Evolutionary conservation across 2,888 invertebrate genomes (phyloP), one percentile per base, ranked within the genome.

Genomic region (Hoplodrina ambigua): DNA sequence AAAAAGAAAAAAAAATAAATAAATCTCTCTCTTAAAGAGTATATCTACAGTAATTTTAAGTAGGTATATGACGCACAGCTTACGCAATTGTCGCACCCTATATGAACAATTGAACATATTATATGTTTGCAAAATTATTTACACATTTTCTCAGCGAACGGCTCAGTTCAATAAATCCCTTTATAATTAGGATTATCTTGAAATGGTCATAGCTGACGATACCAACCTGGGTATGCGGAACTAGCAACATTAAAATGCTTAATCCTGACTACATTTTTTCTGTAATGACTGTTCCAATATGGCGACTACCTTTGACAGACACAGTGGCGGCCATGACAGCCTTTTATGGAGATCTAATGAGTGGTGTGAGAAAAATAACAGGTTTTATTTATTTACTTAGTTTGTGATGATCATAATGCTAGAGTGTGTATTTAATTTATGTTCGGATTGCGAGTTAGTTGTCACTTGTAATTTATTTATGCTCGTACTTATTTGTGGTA

Each of bases 291-390:
- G 66, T 30, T 62, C 85, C 46, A 78, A 89, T 83, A 90, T 84
- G 90, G 89, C 63, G 65, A 75, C 74, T 77, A 76, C 87, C 86
- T 82, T 84, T 85, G 88, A 86, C 87, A 92, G 91, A 92, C 91
- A 71, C 82, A 74, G 71, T 58, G 91, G 88, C 91, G 90, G 58
- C 79, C 82, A 53, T 84, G 81, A 85, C 75, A 5, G 13, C 17
- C 82, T 4, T 82, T 78, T 86, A 88, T 50, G 88, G 89, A 69
- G 54, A 58, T 62, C 49, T 86, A 87, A 87, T 88, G 81, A 85
- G 58, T 62, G 75, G 78, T 79, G 84, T 80, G 85, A 84, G 86
- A 87, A 86, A 82, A 84, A 87, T 85, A 61, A 19, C 60, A 63
- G 33, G 33, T 65, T 63, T 73, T 66, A 67, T 71, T 57, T 77